Base-by-base conservation (phyloP, 37 sponge, comb jelly and placozoan species). In the Diacarnus erythraeanus region DNA sequence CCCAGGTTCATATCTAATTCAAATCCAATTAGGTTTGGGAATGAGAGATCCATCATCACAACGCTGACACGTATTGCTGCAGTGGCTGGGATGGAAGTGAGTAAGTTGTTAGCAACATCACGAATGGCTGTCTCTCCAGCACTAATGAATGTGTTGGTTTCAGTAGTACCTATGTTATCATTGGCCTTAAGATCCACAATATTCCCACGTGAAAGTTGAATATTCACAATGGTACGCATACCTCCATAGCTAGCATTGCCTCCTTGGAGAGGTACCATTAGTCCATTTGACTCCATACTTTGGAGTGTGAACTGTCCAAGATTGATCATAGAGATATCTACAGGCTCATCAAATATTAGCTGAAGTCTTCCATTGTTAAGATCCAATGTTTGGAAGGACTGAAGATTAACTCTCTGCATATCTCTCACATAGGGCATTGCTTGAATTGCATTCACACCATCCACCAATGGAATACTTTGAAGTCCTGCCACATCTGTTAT, bases 281-380 rank as follows among this genome's bases (percentile, higher is more conserved):
- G 71, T 64, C 84, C 80, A 70, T 61, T 78, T 26, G 77, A 67
- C 0, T 12, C 18, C 15, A 27, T 38, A 63, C 79, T 87, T 47
- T 90, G 97, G 2, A 96, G 65, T 33, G 86, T 84, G 40, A 87
- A 71, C 42, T 69, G 81, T 0, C 43, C 31, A n/a, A 81, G 42
- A n/a, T 84, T n/a, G 1, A 84, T 47, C 22, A 78, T 61, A 12
- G 59, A 39, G 30, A 42, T 78, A 68, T 84, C 78, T 21, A 96
- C 93, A 2, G 97, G 91, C 70, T 96, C 90, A 80, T 72, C 72
- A 58, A 96, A 96, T 31, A 41, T 78, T 18, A 96, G 88, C n/a
- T 44, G 51, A 22, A 96, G 42, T 29, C 66, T 68, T 29, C 87
- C 88, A 69, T 41, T 56, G 15, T 67, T 71, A 6, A 96, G 81